Conservation (phyloP, 2,113 vertebrate species). For the Fukomys damarensis region DNA sequence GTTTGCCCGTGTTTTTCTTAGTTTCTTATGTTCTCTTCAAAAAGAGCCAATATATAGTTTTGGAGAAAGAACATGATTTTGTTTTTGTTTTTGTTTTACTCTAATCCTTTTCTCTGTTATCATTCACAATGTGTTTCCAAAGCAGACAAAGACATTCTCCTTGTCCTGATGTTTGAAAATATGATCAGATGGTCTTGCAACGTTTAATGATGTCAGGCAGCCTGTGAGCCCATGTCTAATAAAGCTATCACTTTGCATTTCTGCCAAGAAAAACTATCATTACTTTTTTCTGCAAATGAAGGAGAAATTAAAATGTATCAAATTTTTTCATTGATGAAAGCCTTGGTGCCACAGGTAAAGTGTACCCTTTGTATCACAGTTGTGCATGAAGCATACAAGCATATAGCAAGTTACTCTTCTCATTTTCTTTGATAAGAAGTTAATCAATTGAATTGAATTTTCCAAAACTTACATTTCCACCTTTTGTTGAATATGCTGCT, state of each 20-base stretch:
- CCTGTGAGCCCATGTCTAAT: not conserved
- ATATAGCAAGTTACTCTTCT: not conserved
- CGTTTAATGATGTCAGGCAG: not conserved
- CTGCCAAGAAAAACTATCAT: not conserved
- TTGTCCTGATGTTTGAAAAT: not conserved
- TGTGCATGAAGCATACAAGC: not conserved
- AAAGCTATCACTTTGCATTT: not conserved
- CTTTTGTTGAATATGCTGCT: not conserved
- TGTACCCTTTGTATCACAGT: rapidly evolving
- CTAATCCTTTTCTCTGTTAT: not conserved
- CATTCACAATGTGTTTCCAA: not conserved
- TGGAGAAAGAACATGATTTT: not conserved
- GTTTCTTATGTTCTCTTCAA: not conserved
- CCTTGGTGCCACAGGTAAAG: not conserved
- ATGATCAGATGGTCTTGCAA: not conserved
- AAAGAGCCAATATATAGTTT: not conserved
- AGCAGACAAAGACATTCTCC: not conserved
- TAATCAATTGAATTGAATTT: not conserved
- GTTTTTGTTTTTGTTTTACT: not conserved
- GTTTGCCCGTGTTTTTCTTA: not conserved
- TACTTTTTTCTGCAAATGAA: not conserved
- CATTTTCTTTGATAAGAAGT: not conserved
- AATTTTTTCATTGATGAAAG: not conserved
- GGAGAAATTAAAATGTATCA: not conserved
- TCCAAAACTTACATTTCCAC: not conserved